Evolutionary conservation across 2,797 vertebrate genomes (phyloP), one percentile per base, ranked within the genome.

Genomic region (Esox masquinongy): DNA sequence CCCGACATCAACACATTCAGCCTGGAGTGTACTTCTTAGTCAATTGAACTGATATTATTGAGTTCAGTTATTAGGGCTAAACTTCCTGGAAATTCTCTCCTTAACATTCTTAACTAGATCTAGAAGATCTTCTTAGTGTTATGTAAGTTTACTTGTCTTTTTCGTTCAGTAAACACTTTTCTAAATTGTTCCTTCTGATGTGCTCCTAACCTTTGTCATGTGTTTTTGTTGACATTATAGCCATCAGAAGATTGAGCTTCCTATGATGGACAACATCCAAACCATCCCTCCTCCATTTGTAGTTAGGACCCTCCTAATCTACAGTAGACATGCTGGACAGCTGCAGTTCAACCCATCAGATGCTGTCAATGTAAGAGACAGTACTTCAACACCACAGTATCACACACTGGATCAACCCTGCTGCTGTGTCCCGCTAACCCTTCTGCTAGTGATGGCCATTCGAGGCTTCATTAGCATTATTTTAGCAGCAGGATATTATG

Each of bases 121-220:
- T 99, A 73, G 97, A 99, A 86, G 97, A 97, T 75, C 96, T 99
- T 73, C 95, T 98, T 72, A 97, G 93, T 86, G 94, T 98, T 51
- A 97, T 98, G 97, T 97, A 92, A 96, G 97, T 94, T 39, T 4
- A 31, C 26, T 0, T 19, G 39, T 24, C 34, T 24, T 34, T 0
- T 74, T 2, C 4, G 14, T 66, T 66, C 5, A 26, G 4, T 61
- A 11, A 47, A 47, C 56, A 61, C 22, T 24, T 53, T 19, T 61
- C 56, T 61, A 26, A 8, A 12, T 24, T n/a, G 53, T 22, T n/a
- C 2, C 53, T 4, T 56, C 19, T 56, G 53, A 6, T 22, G 53
- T 56, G 5, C 31, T 39, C 1, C 59, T 56, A 24, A 68, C 31
- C 0, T 29, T 3, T 36, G 26, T n/a, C 47, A 19, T n/a, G 6